Percentiles rank a stretch among this genome's conserved stretches.
Evolutionary conservation across 2,888 invertebrate species (phyloP).

Genomic region (Andrena fulva): DNA sequence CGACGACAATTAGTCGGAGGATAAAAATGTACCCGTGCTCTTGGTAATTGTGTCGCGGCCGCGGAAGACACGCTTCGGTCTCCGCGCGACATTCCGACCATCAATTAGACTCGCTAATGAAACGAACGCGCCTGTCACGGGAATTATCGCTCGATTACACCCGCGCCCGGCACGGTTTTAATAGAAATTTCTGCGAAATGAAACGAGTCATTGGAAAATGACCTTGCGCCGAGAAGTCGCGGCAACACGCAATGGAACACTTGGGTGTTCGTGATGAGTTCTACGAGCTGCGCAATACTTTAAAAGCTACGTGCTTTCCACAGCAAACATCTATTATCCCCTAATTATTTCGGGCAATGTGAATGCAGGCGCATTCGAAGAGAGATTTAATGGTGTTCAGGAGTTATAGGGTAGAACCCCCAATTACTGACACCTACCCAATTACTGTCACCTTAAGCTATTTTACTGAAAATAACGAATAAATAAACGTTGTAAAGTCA

Average conservation of each 20-base stretch:
- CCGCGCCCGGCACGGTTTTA: not conserved
- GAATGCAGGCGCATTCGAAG: not conserved
- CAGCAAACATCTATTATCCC: not conserved
- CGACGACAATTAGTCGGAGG: conserved; percentile 13
- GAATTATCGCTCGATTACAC: conserved; percentile 30
- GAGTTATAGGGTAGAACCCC: not conserved
- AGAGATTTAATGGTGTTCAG: not conserved
- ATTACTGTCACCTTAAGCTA: too few relatives aligned
- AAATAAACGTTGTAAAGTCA: too few relatives aligned
- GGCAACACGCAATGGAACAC: too few relatives aligned
- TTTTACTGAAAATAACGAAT: too few relatives aligned
- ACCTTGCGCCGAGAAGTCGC: too few relatives aligned
- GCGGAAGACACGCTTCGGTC: conserved; percentile 9
- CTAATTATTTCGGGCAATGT: not conserved
- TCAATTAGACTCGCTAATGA: conserved; percentile 43
- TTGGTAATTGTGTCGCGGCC: conserved; percentile 24
- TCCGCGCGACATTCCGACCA: not conserved
- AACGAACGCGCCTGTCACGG: conserved; percentile 26
- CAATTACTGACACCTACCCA: too few relatives aligned
- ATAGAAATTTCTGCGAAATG: not conserved
- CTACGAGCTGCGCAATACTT: not conserved
- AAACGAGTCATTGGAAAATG: not conserved
- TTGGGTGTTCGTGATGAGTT: too few relatives aligned
- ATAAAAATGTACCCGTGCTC: not conserved
- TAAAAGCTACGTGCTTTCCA: not conserved